These are phyloP conservation scores for Drosophila repleta DNA, from an alignment of 1,140 invertebrate genomes.

Conservation along the genomic window DNA sequence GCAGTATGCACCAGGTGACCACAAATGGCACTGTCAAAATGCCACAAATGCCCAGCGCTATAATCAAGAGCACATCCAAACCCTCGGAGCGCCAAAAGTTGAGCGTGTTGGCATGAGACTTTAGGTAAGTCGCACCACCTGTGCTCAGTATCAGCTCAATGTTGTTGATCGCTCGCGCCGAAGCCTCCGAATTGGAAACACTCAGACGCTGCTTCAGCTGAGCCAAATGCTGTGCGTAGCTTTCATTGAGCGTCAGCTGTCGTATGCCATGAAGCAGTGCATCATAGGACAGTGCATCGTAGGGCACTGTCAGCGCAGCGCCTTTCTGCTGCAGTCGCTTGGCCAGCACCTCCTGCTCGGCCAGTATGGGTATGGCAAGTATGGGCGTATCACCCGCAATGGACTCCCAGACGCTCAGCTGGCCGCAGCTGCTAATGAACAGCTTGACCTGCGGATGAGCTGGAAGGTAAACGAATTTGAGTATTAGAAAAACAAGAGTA, in stretches of 20 bases:
- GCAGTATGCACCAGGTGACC: constrained; percentile 70
- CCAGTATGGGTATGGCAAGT: constrained; percentile 86
- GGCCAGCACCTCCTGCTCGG: constrained; percentile 86
- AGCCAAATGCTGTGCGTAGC: constrained; percentile 66
- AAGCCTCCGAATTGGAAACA: constrained; percentile 28
- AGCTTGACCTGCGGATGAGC: constrained; percentile 85
- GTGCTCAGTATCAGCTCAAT: constrained; percentile 85
- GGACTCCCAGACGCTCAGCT: constrained; percentile 86
- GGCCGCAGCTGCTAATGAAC: constrained; percentile 88
- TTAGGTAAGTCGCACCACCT: constrained; percentile 84
- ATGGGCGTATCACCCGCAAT: constrained; percentile 86
- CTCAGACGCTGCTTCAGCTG: constrained; percentile 80
- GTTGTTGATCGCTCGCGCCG: constrained; percentile 85
- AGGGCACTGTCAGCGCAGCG: constrained; percentile 60
- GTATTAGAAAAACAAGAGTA: not conserved
- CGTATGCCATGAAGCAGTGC: constrained; percentile 64
- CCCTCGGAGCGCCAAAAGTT: constrained; percentile 83
- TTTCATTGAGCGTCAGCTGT: constrained; percentile 64
- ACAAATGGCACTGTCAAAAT: constrained; percentile 75
- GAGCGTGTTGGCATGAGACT: constrained; percentile 80
- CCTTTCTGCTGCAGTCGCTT: constrained; percentile 74
- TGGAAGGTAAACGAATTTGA: constrained; percentile 53
- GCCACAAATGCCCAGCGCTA: constrained; percentile 60
- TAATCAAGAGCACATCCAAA: constrained; percentile 83
- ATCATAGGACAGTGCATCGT: constrained; percentile 66